These are phyloP conservation scores for Mustela lutreola DNA, from an alignment of 2,113 vertebrate species.

Conservation along the genomic window DNA sequence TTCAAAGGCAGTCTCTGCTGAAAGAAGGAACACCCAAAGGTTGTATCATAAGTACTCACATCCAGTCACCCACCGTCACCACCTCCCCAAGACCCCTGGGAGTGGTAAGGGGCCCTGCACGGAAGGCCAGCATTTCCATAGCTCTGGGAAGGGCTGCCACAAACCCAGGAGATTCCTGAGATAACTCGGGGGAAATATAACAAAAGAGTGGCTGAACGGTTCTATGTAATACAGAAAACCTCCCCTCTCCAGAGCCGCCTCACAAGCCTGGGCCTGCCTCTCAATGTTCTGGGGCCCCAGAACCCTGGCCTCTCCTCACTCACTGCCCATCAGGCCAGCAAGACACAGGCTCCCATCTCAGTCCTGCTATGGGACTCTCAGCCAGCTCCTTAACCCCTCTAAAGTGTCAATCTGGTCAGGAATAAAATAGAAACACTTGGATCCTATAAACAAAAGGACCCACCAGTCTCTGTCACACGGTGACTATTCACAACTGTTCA, in stretches of 20 bases:
- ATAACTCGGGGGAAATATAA: neutral
- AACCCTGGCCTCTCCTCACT: neutral
- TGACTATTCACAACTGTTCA: neutral
- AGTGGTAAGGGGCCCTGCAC: no score
- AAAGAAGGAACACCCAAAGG: neutral
- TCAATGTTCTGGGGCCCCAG: no score
- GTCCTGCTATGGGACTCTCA: neutral
- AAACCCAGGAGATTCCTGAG: neutral
- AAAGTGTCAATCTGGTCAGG: neutral
- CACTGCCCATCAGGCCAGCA: neutral
- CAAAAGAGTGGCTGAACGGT: neutral
- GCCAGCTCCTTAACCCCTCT: neutral
- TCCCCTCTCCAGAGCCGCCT: neutral
- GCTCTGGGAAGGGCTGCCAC: neutral
- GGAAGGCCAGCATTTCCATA: neutral
- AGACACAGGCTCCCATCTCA: neutral
- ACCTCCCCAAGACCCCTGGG: neutral
- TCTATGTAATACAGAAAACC: neutral
- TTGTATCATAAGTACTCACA: no score
- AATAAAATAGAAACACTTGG: neutral
- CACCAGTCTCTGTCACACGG: rapidly evolving
- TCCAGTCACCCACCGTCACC: neutral
- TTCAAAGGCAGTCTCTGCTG: neutral
- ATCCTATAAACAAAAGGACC: rapidly evolving
- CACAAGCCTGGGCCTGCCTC: neutral